These are phyloP conservation scores for Drosophila suzukii DNA, from an alignment of 1,140 invertebrate species.

Conservation along the genomic window DNA sequence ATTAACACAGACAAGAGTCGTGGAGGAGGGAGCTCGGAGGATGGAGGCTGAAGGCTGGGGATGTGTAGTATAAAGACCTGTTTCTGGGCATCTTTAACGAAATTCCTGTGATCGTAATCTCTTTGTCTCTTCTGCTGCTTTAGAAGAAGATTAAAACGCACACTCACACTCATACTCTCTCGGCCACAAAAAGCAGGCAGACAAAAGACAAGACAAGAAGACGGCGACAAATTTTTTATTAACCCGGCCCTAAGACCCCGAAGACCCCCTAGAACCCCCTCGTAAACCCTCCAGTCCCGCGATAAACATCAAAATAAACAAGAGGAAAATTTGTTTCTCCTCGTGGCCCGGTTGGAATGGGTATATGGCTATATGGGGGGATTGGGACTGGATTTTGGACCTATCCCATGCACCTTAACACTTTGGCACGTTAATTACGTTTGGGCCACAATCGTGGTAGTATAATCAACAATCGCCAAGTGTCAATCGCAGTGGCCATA, in stretches of 20 bases:
- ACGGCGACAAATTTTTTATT: slow-evolving; percentile 82
- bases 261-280: not conserved
- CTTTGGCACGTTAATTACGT: slow-evolving; percentile 81
- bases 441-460: slow-evolving; percentile 42
- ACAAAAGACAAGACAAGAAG: slow-evolving; percentile 68
- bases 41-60: not conserved
- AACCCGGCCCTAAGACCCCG: slow-evolving; percentile 62
- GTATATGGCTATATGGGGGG: not conserved
- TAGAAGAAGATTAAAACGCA: slow-evolving; percentile 81
- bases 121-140: slow-evolving; percentile 79
- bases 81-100: slow-evolving; percentile 78
- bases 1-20: slow-evolving; percentile 64
- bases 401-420: slow-evolving; percentile 72
- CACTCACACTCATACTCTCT: slow-evolving; percentile 24
- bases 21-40: not conserved
- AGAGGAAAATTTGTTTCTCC: slow-evolving; percentile 76
- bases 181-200: slow-evolving; percentile 20
- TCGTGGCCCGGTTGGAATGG: slow-evolving; percentile 13
- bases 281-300: slow-evolving; percentile 5
- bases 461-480: slow-evolving; percentile 65
- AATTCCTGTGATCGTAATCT: slow-evolving; percentile 83
- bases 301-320: slow-evolving; percentile 80
- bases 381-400: not conserved
- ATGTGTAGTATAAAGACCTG: slow-evolving; percentile 64
- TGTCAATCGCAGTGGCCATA: slow-evolving; percentile 61